Evolutionary conservation across 2,888 invertebrate species (phyloP), one percentile per base, ranked within the genome.

Genomic region (Leptogaster cylindrica): DNA sequence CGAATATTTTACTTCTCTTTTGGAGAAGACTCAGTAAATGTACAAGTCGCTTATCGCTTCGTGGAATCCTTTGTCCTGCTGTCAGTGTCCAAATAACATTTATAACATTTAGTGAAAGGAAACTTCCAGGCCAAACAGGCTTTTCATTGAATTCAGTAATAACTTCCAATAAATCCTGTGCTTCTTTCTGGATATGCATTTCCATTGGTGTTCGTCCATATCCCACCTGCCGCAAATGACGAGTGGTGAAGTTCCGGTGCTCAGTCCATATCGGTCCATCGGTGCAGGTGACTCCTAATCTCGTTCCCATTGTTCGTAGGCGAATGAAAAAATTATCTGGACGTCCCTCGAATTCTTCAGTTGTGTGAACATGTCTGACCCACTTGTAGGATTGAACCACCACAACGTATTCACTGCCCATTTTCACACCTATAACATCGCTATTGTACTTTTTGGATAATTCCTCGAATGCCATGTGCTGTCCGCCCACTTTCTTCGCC

Each of bases 51-150:
- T 76, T 71, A 70, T 85, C 83, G 3, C 79, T 77, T 39, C 81
- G 77, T n/a, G 79, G 72, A 33, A 87, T 82, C 31, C 83, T 65
- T 65, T 77, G 75, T n/a, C 85, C 85, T 8, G 87, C 84, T 2
- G 84, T 82, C 25, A 89, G 76, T 10, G 82, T 82, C 89, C 89
- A 89, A 6, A 89, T 76, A 0, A 89, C 86, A 75, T 88, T 89
- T 46, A 89, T 82, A 1, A 88, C 85, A 31, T 84, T 83, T 2
- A 85, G 83, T 1, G 86, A 81, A 61, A 88, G 73, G 68, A 84
- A 74, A 12, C 75, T 75, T 0, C 77, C 80, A 0, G 81, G 81
- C 75, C 78, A 78, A 1, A 76, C 71, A 1, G 77, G 72, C 14
- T 65, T 44, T 3, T 70, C 75, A 0, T 75, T 68, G 0, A 74